Evolutionary conservation across 2,888 invertebrate genomes (phyloP).

Genomic region (Galeruca laticollis): DNA sequence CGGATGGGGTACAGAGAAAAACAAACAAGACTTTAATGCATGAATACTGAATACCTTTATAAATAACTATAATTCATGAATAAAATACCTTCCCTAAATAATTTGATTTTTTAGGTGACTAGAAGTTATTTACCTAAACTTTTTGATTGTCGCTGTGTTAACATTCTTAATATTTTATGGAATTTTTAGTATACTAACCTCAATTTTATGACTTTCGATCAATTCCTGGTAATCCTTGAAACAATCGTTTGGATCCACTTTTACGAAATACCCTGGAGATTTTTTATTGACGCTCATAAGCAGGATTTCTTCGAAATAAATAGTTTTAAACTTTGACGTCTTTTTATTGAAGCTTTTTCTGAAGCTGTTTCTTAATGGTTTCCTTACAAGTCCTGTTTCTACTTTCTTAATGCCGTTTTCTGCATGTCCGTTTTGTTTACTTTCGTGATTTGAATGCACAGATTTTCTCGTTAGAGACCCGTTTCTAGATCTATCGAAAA

Average conservation of each 20-base stretch:
- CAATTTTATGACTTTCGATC: constrained; percentile 14
- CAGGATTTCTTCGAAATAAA: constrained; percentile 53
- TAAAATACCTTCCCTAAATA: too few species aligned
- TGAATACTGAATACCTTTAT: too few species aligned
- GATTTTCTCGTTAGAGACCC: constrained; percentile 40
- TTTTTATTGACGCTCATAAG: constrained; percentile 54
- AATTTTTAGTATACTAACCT: constrained; percentile 24
- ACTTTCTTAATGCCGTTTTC: constrained; percentile 39
- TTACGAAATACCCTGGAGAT: constrained; percentile 51
- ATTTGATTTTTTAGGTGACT: too few species aligned
- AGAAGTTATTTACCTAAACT: too few species aligned
- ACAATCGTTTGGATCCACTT: constrained; percentile 52
- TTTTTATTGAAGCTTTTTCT: constrained; percentile 69
- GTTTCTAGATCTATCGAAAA: constrained; percentile 38
- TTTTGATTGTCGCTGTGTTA: not conserved
- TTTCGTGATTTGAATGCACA: constrained; percentile 44
- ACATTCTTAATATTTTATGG: not conserved
- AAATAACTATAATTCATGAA: too few species aligned
- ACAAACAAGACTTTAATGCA: too few species aligned
- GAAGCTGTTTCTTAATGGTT: constrained; percentile 66
- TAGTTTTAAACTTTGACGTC: constrained; percentile 49
- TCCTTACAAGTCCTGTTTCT: constrained; percentile 31
- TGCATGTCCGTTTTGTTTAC: constrained; percentile 31
- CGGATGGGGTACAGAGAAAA: too few species aligned
- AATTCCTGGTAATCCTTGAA: constrained; percentile 56